These are phyloP conservation scores for Emydoidea blandingii DNA, from an alignment of 2,797 vertebrate species.

Conservation along the genomic window DNA sequence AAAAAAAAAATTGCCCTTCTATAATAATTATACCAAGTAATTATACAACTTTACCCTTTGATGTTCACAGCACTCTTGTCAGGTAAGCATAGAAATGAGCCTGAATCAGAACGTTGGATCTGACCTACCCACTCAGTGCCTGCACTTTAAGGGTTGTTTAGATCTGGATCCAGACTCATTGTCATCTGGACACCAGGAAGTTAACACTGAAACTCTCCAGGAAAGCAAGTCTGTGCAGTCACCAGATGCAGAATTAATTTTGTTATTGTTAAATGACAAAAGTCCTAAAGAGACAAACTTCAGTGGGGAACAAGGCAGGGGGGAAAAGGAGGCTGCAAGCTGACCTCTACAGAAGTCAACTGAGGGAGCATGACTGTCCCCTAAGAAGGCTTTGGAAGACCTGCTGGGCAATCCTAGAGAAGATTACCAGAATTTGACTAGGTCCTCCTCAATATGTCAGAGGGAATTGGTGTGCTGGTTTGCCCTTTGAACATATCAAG, in stretches of 20 bases:
- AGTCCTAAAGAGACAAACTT: conserved; percentile 24
- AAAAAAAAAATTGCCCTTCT: conserved; percentile 60
- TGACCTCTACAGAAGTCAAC: conserved; percentile 38
- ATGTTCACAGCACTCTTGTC: conserved; percentile 54
- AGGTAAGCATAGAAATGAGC: conserved; percentile 51
- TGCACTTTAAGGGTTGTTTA: not conserved
- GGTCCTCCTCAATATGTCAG: conserved; percentile 14
- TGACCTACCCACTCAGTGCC: not conserved
- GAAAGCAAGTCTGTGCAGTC: conserved; percentile 1
- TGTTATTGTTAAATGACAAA: not conserved
- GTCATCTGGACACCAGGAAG: not conserved
- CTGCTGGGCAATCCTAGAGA: fast-evolving
- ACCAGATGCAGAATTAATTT: conserved; percentile 18
- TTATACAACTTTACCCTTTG: conserved; percentile 65
- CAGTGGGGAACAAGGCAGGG: not conserved
- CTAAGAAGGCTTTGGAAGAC: conserved; percentile 13
- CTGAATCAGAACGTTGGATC: conserved; percentile 47
- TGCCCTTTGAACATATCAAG: conserved; percentile 11
- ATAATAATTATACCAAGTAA: conserved; percentile 43
- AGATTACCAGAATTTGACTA: conserved; percentile 1
- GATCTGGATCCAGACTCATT: not conserved
- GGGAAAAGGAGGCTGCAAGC: not conserved
- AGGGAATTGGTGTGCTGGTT: not conserved
- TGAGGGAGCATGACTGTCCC: not conserved
- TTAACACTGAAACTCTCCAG: fast-evolving